Evolutionary conservation across 2,797 vertebrate species (phyloP).

Genomic region (Rousettus madagascariensis): DNA sequence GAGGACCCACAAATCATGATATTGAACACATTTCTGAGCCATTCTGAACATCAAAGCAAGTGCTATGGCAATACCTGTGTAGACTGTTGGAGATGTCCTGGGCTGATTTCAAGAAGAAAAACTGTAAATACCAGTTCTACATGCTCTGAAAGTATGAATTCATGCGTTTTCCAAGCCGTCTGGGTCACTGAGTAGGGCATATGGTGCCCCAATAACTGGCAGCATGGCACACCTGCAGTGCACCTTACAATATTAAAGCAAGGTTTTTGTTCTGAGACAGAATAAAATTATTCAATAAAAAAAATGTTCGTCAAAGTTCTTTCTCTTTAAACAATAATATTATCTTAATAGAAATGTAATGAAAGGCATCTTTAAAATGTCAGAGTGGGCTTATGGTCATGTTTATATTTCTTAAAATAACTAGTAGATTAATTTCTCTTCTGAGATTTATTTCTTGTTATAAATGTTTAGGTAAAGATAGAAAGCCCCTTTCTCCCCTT

Average conservation of each 20-base stretch:
- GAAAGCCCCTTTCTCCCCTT: not conserved
- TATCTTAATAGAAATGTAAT: not conserved
- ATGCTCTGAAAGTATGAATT: constrained; percentile 76
- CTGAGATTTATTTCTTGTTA: not conserved
- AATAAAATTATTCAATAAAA: constrained; percentile 84
- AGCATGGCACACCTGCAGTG: constrained; percentile 81
- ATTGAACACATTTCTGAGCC: constrained; percentile 70
- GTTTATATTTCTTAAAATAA: constrained; percentile 13
- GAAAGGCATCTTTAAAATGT: constrained; percentile 9
- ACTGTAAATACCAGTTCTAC: constrained; percentile 80
- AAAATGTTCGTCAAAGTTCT: constrained; percentile 59
- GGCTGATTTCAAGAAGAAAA: constrained; percentile 81
- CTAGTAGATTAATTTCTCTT: not conserved
- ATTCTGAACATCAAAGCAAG: constrained; percentile 70
- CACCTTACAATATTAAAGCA: constrained; percentile 78
- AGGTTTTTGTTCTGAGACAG: constrained; percentile 87
- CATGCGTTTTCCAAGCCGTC: constrained; percentile 78
- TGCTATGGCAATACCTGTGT: constrained; percentile 83
- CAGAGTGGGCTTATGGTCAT: not conserved
- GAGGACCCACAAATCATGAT: constrained; percentile 81
- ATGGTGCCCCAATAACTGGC: constrained; percentile 79
- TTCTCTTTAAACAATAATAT: constrained; percentile 46
- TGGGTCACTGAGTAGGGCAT: constrained; percentile 83
- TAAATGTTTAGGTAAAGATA: not conserved
- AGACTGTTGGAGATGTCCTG: constrained; percentile 71